Conservation (phyloP, 2,113 vertebrate genomes). For the Rhynchopsitta pachyrhyncha region DNA sequence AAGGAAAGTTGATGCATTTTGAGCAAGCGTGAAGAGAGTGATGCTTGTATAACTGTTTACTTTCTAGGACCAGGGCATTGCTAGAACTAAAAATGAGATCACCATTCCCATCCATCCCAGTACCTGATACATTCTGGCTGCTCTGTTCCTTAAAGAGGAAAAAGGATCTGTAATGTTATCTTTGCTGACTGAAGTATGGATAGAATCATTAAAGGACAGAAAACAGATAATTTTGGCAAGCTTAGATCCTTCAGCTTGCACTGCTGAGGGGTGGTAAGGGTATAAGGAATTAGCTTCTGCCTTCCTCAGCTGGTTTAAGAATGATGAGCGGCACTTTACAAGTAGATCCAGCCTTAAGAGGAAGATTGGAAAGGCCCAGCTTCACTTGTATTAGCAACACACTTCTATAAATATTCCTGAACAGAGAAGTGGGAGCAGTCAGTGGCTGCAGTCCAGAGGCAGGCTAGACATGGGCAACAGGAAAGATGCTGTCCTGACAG, state of each 20-base stretch:
- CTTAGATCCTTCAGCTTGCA: neutral
- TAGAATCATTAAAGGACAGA: neutral
- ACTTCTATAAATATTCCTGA: neutral
- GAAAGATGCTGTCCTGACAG: fast-evolving
- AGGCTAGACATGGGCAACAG: neutral
- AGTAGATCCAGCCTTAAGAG: neutral
- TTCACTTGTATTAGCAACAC: neutral
- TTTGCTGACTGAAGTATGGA: neutral
- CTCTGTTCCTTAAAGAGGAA: neutral
- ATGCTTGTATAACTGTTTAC: neutral
- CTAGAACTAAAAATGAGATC: neutral
- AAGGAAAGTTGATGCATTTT: neutral
- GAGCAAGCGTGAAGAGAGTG: neutral
- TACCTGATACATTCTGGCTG: neutral
- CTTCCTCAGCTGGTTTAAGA: neutral
- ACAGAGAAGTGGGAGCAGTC: neutral
- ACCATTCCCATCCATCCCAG: neutral
- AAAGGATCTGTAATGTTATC: neutral
- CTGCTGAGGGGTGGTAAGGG: neutral
- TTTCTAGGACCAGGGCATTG: neutral
- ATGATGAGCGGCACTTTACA: neutral
- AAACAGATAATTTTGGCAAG: neutral
- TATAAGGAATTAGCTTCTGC: neutral
- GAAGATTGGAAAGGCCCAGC: neutral
- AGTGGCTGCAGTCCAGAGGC: neutral